Base-by-base conservation (phyloP, 1,140 invertebrate species). In the Orchesella cincta region DNA sequence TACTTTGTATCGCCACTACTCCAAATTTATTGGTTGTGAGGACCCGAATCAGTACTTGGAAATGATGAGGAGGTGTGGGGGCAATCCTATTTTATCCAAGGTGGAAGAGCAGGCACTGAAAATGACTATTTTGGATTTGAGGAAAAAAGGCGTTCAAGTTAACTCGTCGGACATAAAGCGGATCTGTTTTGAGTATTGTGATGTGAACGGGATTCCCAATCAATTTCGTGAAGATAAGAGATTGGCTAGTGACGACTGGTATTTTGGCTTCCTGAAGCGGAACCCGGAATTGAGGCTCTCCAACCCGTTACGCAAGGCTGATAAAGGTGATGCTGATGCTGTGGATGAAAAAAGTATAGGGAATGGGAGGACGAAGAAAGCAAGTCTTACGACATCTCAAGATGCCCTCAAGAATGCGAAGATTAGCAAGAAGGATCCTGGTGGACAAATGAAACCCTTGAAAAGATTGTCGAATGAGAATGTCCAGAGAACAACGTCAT, bases 151-250 rank as follows among this genome's bases (percentile, higher is more conserved):
- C 16, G 23, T 67, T 33, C 18, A 18, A 8, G 75, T 76, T 35
- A 36, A 2, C 8, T 67, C 75, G 20, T 5, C 8, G 74, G 75
- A 76, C 14, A 51, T 76, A 5, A 72, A 71, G 23, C 5, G 39
- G 29, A 76, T 76, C 28, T 76, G 75, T 29, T 76, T 34, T 31
- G 75, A 76, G 52, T 76, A 75, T 28, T 74, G 73, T 26, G 46
- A 35, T 1, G 5, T 35, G 23, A 74, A 74, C 35, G 36, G 12
- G 26, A 70, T 76, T 39, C 54, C 75, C n/a, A 76, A 76, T 39
- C 57, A 76, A 54, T 70, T 76, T 54, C 74, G 31, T 23, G 1
- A 67, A n/a, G 57, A 76, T 5, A 35, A 16, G 14, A 3, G 75
- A 20, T 31, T 76, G 34, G 62, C 75, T 1, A 70, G 46, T 20